phyloP scores from a whole-genome alignment of 2,113 vertebrate species.

The Carassius gibelio region DNA sequence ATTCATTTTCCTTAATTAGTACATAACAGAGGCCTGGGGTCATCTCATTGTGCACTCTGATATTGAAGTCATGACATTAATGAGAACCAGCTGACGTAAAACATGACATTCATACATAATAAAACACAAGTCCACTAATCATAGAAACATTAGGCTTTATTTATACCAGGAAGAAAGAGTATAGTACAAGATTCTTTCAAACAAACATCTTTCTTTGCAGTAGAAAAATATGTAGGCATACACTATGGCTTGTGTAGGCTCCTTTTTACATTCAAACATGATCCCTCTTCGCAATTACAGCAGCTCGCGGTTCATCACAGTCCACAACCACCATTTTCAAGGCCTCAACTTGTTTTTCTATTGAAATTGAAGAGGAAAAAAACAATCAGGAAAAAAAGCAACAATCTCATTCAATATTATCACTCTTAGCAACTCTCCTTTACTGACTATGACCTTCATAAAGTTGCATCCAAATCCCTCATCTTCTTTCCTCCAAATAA shows the following conservation, averaged over 20 bases:
- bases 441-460: constrained; percentile 47
- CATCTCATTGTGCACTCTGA: not conserved
- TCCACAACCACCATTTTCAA: constrained; percentile 33
- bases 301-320: constrained; percentile 33
- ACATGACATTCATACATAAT: not conserved
- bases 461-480: constrained; percentile 49
- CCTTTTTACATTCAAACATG: constrained; percentile 54
- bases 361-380: constrained; percentile 1
- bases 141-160: constrained; percentile 60
- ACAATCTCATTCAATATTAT: constrained; percentile 21
- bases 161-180: constrained; percentile 55
- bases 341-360: not conserved
- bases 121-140: constrained; percentile 17
- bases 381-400: constrained; percentile 46
- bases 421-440: constrained; percentile 26
- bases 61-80: not conserved
- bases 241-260: constrained; percentile 30
- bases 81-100: not conserved
- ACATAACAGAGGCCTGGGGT: not conserved
- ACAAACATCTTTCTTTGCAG: constrained; percentile 50
- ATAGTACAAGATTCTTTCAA: constrained; percentile 41
- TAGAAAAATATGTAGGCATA: constrained; percentile 53
- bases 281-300: constrained; percentile 48
- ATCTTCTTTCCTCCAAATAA: constrained; percentile 1
- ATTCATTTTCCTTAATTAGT: not conserved